Base-by-base conservation (phyloP, 2,113 vertebrate genomes). In the Aix galericulata region DNA sequence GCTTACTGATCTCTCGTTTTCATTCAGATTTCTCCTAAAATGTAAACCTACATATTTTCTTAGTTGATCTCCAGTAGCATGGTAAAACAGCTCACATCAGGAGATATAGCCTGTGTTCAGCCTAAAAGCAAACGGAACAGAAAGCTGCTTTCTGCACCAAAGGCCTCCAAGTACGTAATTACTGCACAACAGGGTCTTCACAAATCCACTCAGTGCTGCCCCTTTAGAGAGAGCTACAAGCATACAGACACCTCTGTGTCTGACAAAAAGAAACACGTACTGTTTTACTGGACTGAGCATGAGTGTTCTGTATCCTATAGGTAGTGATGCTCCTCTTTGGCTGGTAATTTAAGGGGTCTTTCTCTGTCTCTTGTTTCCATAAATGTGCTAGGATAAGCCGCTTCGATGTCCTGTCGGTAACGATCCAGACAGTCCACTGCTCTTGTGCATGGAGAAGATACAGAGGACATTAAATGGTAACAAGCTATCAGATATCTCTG, bases 391-490 rank as follows among this genome's bases (percentile, higher is more conserved):
- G 97, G 95, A 96, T 40, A 97, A 95, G 60, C 73, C 88, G 44
- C 64, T 36, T 87, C 73, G 2, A 34, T 40, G 5, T 59, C 62
- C 86, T 52, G 69, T 55, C 52, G 62, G 60, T 40, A 25, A 20
- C 34, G 53, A 91, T 94, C 17, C 91, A 85, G 92, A 89, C 93
- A 66, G 94, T 94, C 96, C 86, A 5, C n/a, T 98, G 62, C 48
- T 95, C 20, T 94, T 95, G 84, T 98, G 98, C 77, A 94, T 98
- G 91, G 97, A 98, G 95, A 98, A 97, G 96, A 97, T 99, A 82
- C 96, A 98, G 59, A 97, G 97, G 90, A 98, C 93, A 3, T 92
- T 98, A 76, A 97, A 97, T 34, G 98, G 98, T 99, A 98, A 97
- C 4, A 7, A 89, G 12, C 50, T 85, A 38, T 55, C 63, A 31